phyloP scores from a whole-genome alignment of 2,888 invertebrate genomes.

The Alloplasta piceator region DNA sequence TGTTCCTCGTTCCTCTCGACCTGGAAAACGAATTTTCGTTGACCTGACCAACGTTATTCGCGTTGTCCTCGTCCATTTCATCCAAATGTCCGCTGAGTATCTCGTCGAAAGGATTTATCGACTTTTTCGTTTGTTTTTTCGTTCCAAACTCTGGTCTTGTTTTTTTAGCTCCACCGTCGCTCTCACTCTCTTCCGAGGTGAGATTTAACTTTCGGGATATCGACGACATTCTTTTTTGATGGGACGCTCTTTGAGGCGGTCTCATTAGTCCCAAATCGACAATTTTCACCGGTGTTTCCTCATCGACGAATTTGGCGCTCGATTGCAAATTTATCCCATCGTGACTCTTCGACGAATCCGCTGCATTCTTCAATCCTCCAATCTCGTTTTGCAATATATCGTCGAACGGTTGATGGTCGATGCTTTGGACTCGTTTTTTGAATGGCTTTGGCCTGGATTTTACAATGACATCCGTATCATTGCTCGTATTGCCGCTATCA shows the following conservation, averaged over 20 bases:
- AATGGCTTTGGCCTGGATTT: constrained; percentile 30
- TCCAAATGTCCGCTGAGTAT: constrained; percentile 18
- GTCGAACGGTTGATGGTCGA: constrained; percentile 10
- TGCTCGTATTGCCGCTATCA: constrained; percentile 28
- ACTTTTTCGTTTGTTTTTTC: constrained; percentile 14
- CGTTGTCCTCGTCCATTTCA: not conserved
- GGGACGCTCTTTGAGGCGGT: constrained; percentile 20
- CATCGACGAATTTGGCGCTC: not conserved
- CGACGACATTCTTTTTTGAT: constrained; percentile 30
- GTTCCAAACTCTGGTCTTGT: not conserved
- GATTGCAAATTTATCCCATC: no score
- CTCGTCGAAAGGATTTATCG: constrained; percentile 54
- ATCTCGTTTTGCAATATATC: constrained; percentile 21
- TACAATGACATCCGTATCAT: constrained; percentile 29
- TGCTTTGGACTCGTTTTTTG: constrained; percentile 27
- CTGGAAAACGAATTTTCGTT: no score
- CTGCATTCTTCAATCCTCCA: constrained; percentile 12
- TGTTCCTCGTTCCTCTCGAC: no score
- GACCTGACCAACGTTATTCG: no score
- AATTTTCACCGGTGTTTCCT: not conserved
- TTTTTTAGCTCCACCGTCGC: constrained; percentile 15
- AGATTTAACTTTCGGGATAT: constrained; percentile 15
- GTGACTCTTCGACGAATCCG: not conserved
- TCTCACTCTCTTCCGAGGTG: constrained; percentile 45
- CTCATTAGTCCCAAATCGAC: constrained; percentile 33